A percentile compares a stretch with the other conserved stretches of the same genome.
These are phyloP conservation scores for Trogon melanurus DNA, from an alignment of 2,113 vertebrate species.

Conservation along the genomic window DNA sequence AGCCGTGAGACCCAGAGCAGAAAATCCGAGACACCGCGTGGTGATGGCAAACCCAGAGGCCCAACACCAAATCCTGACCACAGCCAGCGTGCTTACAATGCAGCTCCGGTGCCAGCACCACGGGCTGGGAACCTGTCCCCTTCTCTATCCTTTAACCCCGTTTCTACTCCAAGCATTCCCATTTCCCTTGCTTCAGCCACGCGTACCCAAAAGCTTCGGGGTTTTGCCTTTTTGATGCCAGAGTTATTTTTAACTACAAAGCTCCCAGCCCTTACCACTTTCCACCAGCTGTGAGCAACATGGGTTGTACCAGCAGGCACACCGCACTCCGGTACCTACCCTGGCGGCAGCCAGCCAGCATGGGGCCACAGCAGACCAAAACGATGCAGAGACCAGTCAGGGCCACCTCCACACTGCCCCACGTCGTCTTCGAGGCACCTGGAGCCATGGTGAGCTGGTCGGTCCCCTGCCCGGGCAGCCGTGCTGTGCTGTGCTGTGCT, in stretches of 20 bases:
- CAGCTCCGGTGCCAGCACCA: rapidly evolving
- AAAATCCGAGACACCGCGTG: background rate
- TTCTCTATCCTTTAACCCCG: background rate
- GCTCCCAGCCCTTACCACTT: background rate
- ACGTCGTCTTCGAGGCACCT: rapidly evolving
- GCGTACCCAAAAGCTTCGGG: background rate
- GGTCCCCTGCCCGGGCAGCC: background rate
- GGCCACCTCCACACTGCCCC: background rate
- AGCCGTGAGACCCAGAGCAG: background rate
- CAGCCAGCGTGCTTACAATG: rapidly evolving
- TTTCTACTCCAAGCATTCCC: background rate
- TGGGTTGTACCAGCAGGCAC: rapidly evolving
- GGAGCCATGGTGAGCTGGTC: rapidly evolving
- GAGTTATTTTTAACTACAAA: background rate
- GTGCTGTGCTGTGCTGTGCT: rapidly evolving
- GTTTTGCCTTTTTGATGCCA: background rate
- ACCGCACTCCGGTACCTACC: background rate
- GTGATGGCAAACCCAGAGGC: background rate
- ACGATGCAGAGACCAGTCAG: background rate
- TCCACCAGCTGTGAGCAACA: rapidly evolving
- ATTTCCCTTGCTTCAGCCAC: background rate
- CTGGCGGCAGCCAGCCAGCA: background rate
- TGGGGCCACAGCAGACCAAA: background rate
- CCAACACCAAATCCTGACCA: background rate
- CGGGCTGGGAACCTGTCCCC: background rate